Evolutionary conservation across 2,113 vertebrate species (phyloP).

Genomic region (Cochlearius cochlearius): DNA sequence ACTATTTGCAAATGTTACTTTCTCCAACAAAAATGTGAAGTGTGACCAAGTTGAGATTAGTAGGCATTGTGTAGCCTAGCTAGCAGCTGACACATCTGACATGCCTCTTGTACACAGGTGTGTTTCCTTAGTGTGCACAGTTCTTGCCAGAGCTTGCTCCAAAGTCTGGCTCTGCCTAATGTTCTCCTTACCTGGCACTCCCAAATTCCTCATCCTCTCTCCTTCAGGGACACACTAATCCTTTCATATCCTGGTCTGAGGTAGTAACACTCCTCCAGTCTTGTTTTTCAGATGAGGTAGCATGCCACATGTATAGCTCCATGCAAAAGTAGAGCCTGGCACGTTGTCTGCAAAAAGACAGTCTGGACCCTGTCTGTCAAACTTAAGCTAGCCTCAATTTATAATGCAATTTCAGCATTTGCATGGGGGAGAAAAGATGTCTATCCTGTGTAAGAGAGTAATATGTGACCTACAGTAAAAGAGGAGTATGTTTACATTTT

Average conservation of each 20-base stretch:
- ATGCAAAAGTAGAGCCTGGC: not conserved
- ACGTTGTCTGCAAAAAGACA: not conserved
- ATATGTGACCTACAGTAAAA: not conserved
- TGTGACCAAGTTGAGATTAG: not conserved
- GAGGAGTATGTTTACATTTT: not conserved
- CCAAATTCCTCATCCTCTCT: slow-evolving; percentile 5
- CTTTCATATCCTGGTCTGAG: not conserved
- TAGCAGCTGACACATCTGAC: not conserved
- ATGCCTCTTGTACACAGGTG: not conserved
- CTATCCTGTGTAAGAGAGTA: not conserved
- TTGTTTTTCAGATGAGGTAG: not conserved
- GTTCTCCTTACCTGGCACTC: not conserved
- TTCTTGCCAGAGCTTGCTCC: slow-evolving; percentile 27
- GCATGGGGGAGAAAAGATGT: not conserved
- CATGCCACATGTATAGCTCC: not conserved
- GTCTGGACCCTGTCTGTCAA: not conserved
- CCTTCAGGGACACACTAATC: not conserved
- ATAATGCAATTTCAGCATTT: not conserved
- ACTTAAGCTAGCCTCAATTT: not conserved
- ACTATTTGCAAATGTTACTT: not conserved
- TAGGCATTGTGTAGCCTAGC: not conserved
- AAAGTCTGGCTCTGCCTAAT: not conserved
- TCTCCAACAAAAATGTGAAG: not conserved
- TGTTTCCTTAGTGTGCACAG: not conserved
- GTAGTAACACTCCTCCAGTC: not conserved